Base-by-base conservation (phyloP, 1,140 invertebrate species). In the Magallana gigas region DNA sequence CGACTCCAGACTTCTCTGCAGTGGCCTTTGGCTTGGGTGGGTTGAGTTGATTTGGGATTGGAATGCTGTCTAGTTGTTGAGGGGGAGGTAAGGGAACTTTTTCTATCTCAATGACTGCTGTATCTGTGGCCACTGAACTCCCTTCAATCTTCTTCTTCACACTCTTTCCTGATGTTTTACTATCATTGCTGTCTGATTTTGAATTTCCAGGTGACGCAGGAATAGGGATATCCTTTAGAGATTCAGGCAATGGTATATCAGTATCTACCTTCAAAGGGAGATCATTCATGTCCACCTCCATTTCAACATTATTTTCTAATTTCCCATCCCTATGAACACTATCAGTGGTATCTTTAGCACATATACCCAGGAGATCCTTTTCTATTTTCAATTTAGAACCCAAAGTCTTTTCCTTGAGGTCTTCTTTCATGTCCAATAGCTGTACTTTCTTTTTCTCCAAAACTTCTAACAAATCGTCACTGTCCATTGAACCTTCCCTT, bases 11-110 rank as follows among this genome's bases (percentile, higher is more conserved):
- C 71, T 48, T 48, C 60, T 68, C 68, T 71, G 60, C 16, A 36
- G 84, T 36, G 58, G 57, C 60, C 68, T 85, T 85, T 48, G 64
- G 64, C 57, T 62, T 68, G 6, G n/a, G 16, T 68, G 84, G 60
- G 84, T 76, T 76, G 9, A 76, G 11, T 29, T 76, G 68, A 36
- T 76, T 29, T 29, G 68, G 68, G 29, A 76, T 76, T 18, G 68
- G 68, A 76, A 76, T 76, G 23, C 68, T 76, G 23, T 76, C 68
- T 36, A 76, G 23, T 36, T 18, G 9, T 29, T 18, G 68, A 3
- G 68, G 68, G 23, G 68, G 68, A 29, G 68, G 68, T 76, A 76
- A 4, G 12, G 68, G 68, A 48, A 76, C 68, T 29, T 76, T 76
- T 76, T 76, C 68, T 29, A 76, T 76, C 29, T 76, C 23, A 76